Conservation (phyloP, 1,140 invertebrate genomes). For the Lucilia sericata region DNA sequence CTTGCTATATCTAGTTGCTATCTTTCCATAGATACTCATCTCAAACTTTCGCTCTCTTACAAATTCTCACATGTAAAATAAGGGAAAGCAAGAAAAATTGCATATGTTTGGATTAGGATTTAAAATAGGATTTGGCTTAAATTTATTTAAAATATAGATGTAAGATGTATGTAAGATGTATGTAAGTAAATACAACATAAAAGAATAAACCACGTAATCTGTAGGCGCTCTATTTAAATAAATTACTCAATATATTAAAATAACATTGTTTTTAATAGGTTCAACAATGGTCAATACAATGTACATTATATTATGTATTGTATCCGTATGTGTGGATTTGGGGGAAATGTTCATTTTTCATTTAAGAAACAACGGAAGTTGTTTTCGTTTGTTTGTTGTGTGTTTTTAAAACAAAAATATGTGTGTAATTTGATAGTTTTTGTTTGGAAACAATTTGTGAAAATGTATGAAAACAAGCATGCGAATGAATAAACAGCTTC, state of each 20-base stretch:
- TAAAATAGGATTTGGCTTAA: slow-evolving; percentile 35
- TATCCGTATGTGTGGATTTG: background rate
- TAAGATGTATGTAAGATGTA: background rate
- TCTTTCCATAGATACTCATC: too few relatives aligned
- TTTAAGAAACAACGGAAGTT: background rate
- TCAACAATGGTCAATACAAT: slow-evolving; percentile 15
- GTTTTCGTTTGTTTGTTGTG: slow-evolving; percentile 13
- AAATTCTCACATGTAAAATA: background rate
- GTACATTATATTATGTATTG: background rate
- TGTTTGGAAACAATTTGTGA: slow-evolving; percentile 1
- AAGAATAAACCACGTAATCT: background rate
- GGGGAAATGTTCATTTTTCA: background rate
- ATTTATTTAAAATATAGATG: slow-evolving; percentile 9
- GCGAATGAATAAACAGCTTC: background rate
- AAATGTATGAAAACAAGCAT: background rate
- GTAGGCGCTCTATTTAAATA: slow-evolving; percentile 36
- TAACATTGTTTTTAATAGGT: slow-evolving; percentile 23
- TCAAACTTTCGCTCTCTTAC: background rate
- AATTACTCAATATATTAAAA: slow-evolving; percentile 39
- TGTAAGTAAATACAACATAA: background rate
- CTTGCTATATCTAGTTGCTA: too few relatives aligned
- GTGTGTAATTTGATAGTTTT: slow-evolving; percentile 41
- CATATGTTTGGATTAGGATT: slow-evolving; percentile 21
- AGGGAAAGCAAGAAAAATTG: background rate
- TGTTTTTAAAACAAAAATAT: background rate